A percentile compares a stretch with the other conserved stretches of the same genome.
These are phyloP conservation scores for Pollachius pollachius DNA, from an alignment of 2,113 vertebrate species.

Conservation along the genomic window DNA sequence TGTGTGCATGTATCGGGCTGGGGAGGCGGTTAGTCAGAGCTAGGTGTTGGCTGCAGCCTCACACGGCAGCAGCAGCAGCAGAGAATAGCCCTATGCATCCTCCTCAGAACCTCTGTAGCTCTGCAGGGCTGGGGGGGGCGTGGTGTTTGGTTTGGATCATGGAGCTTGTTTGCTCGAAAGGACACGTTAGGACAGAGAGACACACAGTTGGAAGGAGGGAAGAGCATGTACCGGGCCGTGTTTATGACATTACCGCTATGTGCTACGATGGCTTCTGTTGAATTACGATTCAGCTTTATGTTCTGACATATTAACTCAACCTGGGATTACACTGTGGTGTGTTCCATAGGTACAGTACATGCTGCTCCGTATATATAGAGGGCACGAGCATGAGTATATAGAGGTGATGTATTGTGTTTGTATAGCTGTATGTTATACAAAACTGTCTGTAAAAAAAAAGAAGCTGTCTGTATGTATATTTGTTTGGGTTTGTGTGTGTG, in stretches of 20 bases:
- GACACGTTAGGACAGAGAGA: neutral
- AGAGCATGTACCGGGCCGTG: neutral
- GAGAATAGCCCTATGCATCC: neutral
- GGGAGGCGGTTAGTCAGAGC: neutral
- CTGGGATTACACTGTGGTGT: neutral
- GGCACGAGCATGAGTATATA: too few species aligned
- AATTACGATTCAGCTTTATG: neutral
- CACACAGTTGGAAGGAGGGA: neutral
- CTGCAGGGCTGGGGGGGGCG: conserved; percentile 20
- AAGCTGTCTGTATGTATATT: neutral
- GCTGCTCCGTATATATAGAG: too few species aligned
- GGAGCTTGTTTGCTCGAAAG: conserved; percentile 4
- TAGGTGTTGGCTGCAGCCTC: conserved; percentile 7
- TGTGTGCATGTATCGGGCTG: conserved; percentile 11
- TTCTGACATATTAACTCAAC: neutral
- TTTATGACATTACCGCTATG: too few species aligned
- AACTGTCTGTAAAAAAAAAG: too few species aligned
- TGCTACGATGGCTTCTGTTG: neutral
- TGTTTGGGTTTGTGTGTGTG: neutral
- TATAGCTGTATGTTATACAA: neutral
- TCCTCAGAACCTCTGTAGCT: neutral
- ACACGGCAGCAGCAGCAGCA: conserved; percentile 7
- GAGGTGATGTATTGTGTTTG: neutral
- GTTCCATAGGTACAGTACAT: too few species aligned
- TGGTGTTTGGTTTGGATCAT: conserved; percentile 4